These are phyloP conservation scores for Myiopsitta monachus DNA, from an alignment of 2,113 vertebrate species.

Conservation along the genomic window DNA sequence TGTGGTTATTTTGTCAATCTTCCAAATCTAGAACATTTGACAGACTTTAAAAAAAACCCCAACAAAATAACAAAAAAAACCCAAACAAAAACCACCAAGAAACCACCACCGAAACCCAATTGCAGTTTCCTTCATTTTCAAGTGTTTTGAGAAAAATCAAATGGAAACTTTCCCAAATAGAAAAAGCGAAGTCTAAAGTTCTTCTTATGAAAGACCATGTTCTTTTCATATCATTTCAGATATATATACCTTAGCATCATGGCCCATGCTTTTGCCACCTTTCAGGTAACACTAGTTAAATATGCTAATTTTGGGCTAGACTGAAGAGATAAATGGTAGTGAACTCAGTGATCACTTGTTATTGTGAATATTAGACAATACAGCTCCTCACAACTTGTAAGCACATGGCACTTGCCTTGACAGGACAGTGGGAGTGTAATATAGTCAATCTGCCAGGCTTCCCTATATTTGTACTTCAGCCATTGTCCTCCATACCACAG, in stretches of 20 bases:
- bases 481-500: not conserved
- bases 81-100: not conserved
- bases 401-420: not conserved
- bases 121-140: not conserved
- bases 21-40: not conserved
- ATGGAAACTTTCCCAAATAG: not conserved
- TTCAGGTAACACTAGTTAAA: not conserved
- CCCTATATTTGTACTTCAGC: not conserved
- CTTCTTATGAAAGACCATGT: not conserved
- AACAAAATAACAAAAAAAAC: too few species aligned
- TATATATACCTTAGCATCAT: not conserved
- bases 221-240: not conserved
- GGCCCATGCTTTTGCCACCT: not conserved
- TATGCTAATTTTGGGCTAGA: not conserved
- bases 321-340: not conserved
- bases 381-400: not conserved
- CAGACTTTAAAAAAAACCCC: not conserved
- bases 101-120: not conserved
- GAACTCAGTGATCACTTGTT: not conserved
- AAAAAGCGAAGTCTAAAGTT: not conserved
- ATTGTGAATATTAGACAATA: not conserved
- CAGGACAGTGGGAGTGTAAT: not conserved
- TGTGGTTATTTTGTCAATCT: not conserved
- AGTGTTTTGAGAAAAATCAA: not conserved
- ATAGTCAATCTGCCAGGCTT: not conserved